Evolutionary conservation across 2,113 vertebrate genomes (phyloP).

Genomic region (Hydrochoerus hydrochaeris): DNA sequence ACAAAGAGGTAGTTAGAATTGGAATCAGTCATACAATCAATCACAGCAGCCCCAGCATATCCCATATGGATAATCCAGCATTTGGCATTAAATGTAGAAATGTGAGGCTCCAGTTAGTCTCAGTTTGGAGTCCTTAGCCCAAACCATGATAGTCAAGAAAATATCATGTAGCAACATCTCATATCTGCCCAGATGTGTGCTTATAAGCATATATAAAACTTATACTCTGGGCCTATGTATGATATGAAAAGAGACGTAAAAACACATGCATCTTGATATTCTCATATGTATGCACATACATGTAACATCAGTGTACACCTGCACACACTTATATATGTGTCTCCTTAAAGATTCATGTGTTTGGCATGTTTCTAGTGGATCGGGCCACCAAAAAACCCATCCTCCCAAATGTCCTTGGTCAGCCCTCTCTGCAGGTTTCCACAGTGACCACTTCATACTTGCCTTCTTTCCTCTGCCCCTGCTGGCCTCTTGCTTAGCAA

Average conservation of each 20-base stretch:
- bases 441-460: background rate
- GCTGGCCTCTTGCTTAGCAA: background rate
- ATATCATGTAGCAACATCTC: background rate
- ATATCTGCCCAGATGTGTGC: background rate
- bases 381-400: background rate
- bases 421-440: background rate
- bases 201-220: background rate
- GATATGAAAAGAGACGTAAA: background rate
- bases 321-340: background rate
- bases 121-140: background rate
- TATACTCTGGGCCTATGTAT: background rate
- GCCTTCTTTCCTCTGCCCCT: background rate
- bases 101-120: background rate
- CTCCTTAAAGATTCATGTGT: background rate
- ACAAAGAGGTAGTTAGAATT: background rate
- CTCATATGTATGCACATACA: background rate
- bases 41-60: background rate
- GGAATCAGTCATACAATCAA: background rate
- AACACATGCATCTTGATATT: background rate
- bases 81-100: background rate
- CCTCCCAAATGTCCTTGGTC: background rate
- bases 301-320: background rate
- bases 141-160: conserved; percentile 30
- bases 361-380: background rate
- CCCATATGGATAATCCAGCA: background rate